Evolutionary conservation across 2,888 invertebrate genomes (phyloP).

Genomic region (Drosophila mulleri): DNA sequence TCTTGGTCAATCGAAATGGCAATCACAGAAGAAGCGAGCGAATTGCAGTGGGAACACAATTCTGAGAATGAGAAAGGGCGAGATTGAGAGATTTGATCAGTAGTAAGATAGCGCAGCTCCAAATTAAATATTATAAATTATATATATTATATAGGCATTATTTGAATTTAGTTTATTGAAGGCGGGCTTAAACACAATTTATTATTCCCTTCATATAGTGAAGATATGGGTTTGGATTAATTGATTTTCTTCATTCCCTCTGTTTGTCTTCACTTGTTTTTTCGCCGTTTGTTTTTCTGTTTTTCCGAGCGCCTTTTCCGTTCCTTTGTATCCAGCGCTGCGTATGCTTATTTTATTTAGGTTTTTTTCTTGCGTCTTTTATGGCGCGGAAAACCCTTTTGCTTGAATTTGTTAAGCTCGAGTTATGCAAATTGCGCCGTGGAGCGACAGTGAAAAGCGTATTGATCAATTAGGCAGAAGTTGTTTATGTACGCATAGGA

Average conservation of each 20-base stretch:
- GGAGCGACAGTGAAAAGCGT: constrained; percentile 49
- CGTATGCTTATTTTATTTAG: constrained; percentile 27
- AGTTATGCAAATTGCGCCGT: constrained; percentile 65
- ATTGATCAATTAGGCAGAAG: constrained; percentile 77
- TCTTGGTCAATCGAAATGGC: constrained; percentile 44
- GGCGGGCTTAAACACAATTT: background rate
- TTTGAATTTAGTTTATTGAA: background rate
- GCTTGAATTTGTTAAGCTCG: constrained; percentile 48
- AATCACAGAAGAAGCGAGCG: constrained; percentile 39
- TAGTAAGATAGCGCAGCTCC: background rate
- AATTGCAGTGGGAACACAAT: constrained; percentile 29
- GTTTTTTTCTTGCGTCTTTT: constrained; percentile 51
- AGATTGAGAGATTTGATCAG: background rate
- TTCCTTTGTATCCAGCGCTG: constrained; percentile 34
- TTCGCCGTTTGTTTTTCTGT: background rate
- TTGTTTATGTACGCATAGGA: constrained; percentile 51
- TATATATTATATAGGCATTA: background rate
- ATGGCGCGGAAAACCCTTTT: constrained; percentile 74
- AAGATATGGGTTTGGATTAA: background rate
- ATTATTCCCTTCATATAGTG: background rate
- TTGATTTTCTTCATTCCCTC: constrained; percentile 5
- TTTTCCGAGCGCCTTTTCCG: constrained; percentile 5
- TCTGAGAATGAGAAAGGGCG: background rate
- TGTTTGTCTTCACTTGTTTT: background rate
- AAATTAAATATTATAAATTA: background rate